Conservation (phyloP, 2,888 invertebrate species). For the Ormyrus nitidulus region DNA sequence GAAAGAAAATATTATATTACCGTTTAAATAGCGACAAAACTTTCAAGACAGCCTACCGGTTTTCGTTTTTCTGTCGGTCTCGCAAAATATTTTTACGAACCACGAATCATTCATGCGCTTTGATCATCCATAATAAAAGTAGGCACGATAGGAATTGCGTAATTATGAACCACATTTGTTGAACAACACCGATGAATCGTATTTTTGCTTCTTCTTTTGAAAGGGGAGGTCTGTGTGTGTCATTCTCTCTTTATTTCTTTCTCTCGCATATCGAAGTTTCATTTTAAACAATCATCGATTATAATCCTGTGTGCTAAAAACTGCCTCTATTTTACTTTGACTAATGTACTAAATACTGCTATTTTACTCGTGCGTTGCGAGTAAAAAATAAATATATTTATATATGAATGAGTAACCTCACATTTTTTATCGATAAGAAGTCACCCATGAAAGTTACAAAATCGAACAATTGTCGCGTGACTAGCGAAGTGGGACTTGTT, state of each 20-base stretch:
- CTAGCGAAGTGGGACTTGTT: constrained; percentile 55
- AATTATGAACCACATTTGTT: constrained; percentile 53
- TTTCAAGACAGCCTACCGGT: constrained; percentile 36
- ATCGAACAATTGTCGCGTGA: constrained; percentile 51
- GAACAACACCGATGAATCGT: constrained; percentile 45
- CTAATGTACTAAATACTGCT: constrained; percentile 50
- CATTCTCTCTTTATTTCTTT: constrained; percentile 4
- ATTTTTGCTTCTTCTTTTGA: constrained; percentile 20
- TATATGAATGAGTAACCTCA: constrained; percentile 30
- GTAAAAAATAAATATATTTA: constrained; percentile 52
- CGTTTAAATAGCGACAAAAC: constrained; percentile 22
- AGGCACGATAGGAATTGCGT: constrained; percentile 70
- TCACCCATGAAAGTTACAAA: constrained; percentile 47
- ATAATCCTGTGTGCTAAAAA: constrained; percentile 44
- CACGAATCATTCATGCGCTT: constrained; percentile 49
- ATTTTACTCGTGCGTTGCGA: constrained; percentile 43
- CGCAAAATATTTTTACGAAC: constrained; percentile 21
- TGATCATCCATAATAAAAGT: constrained; percentile 62
- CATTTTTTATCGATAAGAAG: constrained; percentile 54
- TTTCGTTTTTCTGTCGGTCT: constrained; percentile 39
- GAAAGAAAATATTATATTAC: background rate
- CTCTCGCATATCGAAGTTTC: constrained; percentile 27
- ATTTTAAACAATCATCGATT: constrained; percentile 25
- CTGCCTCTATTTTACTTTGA: constrained; percentile 39
- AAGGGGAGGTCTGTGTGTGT: constrained; percentile 22